Base-by-base conservation (phyloP, 2,888 invertebrate species). In the Neelides folsomi region DNA sequence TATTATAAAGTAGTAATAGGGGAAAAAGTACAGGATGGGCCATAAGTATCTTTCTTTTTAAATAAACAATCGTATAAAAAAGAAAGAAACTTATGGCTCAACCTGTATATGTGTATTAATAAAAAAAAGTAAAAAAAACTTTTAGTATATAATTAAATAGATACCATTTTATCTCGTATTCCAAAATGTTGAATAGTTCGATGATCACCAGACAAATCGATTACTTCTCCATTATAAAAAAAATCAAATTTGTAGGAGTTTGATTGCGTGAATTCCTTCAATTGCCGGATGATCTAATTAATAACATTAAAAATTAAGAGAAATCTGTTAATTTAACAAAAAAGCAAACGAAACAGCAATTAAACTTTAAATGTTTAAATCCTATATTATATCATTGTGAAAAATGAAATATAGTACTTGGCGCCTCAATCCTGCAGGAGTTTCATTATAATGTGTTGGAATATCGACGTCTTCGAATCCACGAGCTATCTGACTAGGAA, bases 381-480 rank as follows among this genome's bases (percentile, higher is more conserved):
- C 20, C 9, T 19, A 13, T 34, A 27, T 6, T 16, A 9, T 47
- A 19, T 8, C 8, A 10, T 38, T 18, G n/a, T 9, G 13, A n/a
- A n/a, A n/a, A n/a, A n/a, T n/a, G n/a, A n/a, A n/a, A 6, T 18
- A 43, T n/a, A 6, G 7, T 66, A 89, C 79, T 65, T 81, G 81
- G 53, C 87, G 76, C 60, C 92, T 78, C 56, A 94, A 77, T 36
- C 87, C 82, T 49, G 86, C 85, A 64, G 95, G 75, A 2, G 93
- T 93, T 69, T 95, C 93, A 71, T 95, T 94, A 54, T 85, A 86
- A 72, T 95, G 95, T 42, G 93, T 89, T 69, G 81, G 83, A 55
- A 95, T 74, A 70, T 95, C 94, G 65, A 92, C 77, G 68, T 95
- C 94, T 60, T 95, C 94, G 47, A 86, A 79, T 56, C 71, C 69